Base-by-base conservation (phyloP, 2,888 invertebrate genomes). In the Syrista parreyssii region DNA sequence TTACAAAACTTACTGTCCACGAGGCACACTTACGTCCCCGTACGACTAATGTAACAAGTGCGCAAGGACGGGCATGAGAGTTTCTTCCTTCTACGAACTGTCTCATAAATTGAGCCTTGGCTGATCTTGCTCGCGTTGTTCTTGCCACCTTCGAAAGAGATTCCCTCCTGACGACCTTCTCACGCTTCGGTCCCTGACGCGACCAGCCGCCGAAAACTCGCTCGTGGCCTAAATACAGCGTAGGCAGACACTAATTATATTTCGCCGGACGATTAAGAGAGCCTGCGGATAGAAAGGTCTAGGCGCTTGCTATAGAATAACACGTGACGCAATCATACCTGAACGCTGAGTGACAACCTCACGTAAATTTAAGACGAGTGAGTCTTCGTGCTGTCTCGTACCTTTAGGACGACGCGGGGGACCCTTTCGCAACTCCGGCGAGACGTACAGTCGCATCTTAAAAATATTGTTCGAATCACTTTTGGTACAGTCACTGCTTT, bases 231-330 rank as follows among this genome's bases (percentile, higher is more conserved):
- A 71, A 71, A 32, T 33, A n/a, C 71, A 71, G 31, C 31, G 31
- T 33, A 23, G 71, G 12, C 12, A 33, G 71, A 11, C 71, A 31
- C 32, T 71, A 33, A 33, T 71, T 71, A 71, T 71, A 71, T 71
- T 71, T 71, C 71, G 71, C 31, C 33, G 4, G 32, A 15, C 31
- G 12, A 71, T 71, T 71, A 71, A 32, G 71, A 69, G 69, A 71
- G 71, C 71, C 71, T 23, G 71, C 71, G 71, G 71, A 71, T 71
- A 71, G 71, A 71, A 71, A 71, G 71, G 71, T 71, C 71, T 12
- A 11, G 71, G 12, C 31, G 71, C 9, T 23, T 15, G 55, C 71
- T 12, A 23, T 31, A 1, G 71, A 33, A 30, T 31, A 33, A 32
- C 71, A 33, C 71, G 71, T 71, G 71, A n/a, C 71, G 71, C 71